These are phyloP conservation scores for Campylorhamphus procurvoides DNA, from an alignment of 2,113 vertebrate genomes.

Conservation along the genomic window DNA sequence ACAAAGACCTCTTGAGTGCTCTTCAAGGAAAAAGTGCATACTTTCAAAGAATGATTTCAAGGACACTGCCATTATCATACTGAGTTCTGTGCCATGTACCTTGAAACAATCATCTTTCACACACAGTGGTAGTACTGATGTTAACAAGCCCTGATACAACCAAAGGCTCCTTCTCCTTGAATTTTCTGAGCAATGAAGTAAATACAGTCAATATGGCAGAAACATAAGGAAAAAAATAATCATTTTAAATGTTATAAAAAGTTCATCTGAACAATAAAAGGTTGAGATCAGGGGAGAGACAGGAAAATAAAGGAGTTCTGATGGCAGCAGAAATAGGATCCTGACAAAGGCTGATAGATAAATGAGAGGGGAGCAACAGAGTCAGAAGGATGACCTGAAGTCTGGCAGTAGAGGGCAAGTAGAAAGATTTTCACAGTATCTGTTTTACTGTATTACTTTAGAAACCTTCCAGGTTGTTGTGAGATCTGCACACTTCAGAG, in stretches of 20 bases:
- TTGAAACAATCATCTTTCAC: not conserved
- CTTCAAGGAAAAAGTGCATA: not conserved
- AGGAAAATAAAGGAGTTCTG: not conserved
- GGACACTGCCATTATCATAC: accelerated
- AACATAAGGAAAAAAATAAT: accelerated
- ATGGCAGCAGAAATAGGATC: not conserved
- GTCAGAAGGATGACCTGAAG: not conserved
- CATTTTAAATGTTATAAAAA: not conserved
- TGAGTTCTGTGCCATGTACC: not conserved
- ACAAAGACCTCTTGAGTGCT: not conserved
- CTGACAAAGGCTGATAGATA: not conserved
- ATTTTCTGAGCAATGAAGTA: not conserved
- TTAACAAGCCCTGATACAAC: not conserved
- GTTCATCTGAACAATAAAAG: not conserved
- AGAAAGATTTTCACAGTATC: not conserved
- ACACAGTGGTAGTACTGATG: not conserved
- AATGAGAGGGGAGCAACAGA: not conserved
- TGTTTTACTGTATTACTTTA: not conserved
- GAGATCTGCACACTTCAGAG: not conserved
- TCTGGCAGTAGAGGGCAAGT: not conserved
- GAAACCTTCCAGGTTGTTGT: not conserved
- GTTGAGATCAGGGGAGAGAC: not conserved
- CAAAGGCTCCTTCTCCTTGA: not conserved
- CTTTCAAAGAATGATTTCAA: not conserved
- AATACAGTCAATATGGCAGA: not conserved